These are phyloP conservation scores for Eupithecia pulchellata DNA, from an alignment of 2,888 invertebrate genomes.

Conservation along the genomic window DNA sequence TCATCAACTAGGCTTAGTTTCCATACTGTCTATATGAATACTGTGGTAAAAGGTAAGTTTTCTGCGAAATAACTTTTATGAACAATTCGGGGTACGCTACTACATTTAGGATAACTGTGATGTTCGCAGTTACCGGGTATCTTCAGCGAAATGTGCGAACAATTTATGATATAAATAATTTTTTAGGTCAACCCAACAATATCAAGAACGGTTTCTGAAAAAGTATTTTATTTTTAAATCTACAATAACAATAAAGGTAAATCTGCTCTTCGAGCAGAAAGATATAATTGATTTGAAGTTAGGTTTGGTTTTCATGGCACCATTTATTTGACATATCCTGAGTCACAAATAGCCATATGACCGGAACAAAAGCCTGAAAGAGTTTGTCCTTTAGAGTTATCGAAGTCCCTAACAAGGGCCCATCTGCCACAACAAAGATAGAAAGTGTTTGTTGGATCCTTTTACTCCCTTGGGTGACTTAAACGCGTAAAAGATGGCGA, in stretches of 20 bases:
- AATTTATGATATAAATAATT: neutral
- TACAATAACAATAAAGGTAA: neutral
- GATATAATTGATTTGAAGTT: neutral
- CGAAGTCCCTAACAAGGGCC: conserved; percentile 26
- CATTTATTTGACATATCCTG: neutral
- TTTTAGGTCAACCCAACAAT: neutral
- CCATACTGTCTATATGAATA: too few relatives aligned
- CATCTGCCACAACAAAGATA: conserved; percentile 44
- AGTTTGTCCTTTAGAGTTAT: neutral
- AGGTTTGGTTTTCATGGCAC: neutral
- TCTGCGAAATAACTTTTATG: conserved; percentile 7
- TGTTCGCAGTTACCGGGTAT: neutral
- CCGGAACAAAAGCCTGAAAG: neutral
- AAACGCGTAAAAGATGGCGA: conserved; percentile 40
- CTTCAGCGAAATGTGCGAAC: neutral
- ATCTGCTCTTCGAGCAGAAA: neutral
- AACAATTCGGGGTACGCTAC: conserved; percentile 2
- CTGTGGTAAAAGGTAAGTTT: conserved; percentile 10
- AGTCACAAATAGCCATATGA: neutral
- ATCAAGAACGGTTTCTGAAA: neutral
- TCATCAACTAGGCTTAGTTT: too few relatives aligned
- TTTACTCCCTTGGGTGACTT: conserved; percentile 40
- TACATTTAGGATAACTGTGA: conserved; percentile 5
- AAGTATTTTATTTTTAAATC: neutral
- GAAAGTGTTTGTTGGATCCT: conserved; percentile 40